phyloP scores from a whole-genome alignment of 2,113 vertebrate species.

The Anolis sagrei region DNA sequence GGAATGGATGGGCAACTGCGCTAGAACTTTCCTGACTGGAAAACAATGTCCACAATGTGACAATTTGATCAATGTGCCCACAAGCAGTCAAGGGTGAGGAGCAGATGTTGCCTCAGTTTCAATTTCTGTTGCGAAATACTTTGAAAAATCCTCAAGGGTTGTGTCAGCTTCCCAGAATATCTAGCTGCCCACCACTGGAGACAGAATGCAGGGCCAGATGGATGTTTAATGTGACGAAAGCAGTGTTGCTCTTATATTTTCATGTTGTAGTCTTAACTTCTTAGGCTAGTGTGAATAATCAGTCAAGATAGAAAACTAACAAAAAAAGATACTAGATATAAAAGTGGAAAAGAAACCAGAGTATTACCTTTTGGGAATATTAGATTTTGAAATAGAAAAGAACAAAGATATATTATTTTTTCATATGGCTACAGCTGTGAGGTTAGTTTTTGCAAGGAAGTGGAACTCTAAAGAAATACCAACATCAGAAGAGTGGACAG shows the following conservation, averaged over 20 bases:
- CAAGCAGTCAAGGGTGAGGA: neutral
- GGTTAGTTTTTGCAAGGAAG: too few species aligned
- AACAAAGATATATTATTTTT: too few species aligned
- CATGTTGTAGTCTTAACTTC: neutral
- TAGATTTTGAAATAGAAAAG: too few species aligned
- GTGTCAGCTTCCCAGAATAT: neutral
- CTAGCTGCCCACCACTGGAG: neutral
- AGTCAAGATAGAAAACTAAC: neutral
- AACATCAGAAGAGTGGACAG: too few species aligned
- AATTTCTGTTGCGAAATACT: neutral
- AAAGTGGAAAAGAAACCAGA: too few species aligned
- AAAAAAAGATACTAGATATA: too few species aligned
- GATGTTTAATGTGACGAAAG: too few species aligned
- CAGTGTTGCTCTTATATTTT: neutral
- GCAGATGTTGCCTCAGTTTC: neutral
- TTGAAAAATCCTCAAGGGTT: neutral
- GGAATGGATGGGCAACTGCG: neutral
- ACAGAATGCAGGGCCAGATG: neutral
- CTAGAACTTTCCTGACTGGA: neutral
- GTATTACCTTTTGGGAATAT: too few species aligned
- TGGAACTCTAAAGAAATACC: too few species aligned
- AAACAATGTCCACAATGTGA: constrained; percentile 7
- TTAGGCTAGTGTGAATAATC: neutral
- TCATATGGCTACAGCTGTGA: too few species aligned
- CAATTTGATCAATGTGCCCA: neutral